These are phyloP conservation scores for Salarias fasciatus DNA, from an alignment of 2,797 vertebrate species.

Conservation along the genomic window DNA sequence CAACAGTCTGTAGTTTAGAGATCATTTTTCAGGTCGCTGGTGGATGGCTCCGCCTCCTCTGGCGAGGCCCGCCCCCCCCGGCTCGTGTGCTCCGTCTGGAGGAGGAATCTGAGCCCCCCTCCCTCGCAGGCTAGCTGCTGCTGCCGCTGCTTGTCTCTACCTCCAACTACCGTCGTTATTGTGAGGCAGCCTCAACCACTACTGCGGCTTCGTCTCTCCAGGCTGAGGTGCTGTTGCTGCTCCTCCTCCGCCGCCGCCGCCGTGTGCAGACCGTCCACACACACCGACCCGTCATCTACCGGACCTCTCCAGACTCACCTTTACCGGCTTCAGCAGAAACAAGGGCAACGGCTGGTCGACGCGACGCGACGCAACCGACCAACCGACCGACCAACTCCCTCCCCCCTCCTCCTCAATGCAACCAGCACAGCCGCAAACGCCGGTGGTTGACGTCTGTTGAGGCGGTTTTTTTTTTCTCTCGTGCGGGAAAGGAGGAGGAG, in stretches of 20 bases:
- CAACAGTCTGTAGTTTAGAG: slow-evolving; percentile 18
- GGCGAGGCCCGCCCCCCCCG: slow-evolving; percentile 45
- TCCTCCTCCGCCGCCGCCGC: not conserved
- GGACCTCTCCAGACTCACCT: slow-evolving; percentile 56
- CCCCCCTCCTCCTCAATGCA: too few species aligned
- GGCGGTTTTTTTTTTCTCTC: slow-evolving; percentile 2
- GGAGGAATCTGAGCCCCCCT: slow-evolving; percentile 20
- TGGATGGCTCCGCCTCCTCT: slow-evolving; percentile 65
- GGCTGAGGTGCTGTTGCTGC: slow-evolving; percentile 34
- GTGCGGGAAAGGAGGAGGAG: slow-evolving; percentile 74
- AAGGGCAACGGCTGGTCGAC: too few species aligned
- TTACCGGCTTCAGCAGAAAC: slow-evolving; percentile 27
- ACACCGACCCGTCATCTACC: not conserved
- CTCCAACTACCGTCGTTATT: slow-evolving; percentile 14
- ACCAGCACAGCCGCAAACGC: slow-evolving; percentile 5
- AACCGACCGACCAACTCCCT: too few species aligned
- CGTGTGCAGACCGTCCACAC: slow-evolving; percentile 10
- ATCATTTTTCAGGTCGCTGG: slow-evolving; percentile 30
- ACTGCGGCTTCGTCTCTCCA: slow-evolving; percentile 35
- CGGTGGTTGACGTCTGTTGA: slow-evolving; percentile 32
- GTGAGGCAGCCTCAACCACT: slow-evolving; percentile 20
- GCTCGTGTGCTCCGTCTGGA: slow-evolving; percentile 18
- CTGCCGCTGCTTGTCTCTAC: slow-evolving; percentile 53
- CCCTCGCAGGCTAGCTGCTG: slow-evolving; percentile 51
- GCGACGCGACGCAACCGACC: too few species aligned